Evolutionary conservation across 2,888 invertebrate species (phyloP).

Genomic region (Thereva nobilitata): DNA sequence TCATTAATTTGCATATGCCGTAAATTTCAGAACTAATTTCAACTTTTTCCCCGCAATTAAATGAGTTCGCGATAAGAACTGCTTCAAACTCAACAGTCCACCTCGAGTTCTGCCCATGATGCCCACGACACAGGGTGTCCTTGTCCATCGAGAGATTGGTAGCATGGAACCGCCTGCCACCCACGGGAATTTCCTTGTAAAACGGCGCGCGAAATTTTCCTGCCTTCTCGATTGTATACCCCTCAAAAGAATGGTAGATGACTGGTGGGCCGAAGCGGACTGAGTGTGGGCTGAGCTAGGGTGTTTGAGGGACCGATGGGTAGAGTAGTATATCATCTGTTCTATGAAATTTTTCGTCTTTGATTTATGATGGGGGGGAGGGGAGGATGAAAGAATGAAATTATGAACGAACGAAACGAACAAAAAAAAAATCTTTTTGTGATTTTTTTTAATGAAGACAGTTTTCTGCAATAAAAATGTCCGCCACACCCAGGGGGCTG

Average conservation of each 20-base stretch:
- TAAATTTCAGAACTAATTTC: conserved; percentile 41
- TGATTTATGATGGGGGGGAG: conserved; percentile 26
- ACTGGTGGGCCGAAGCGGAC: too few relatives aligned
- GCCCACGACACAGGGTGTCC: too few relatives aligned
- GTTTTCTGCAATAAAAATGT: not conserved
- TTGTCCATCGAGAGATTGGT: too few relatives aligned
- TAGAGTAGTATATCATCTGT: not conserved
- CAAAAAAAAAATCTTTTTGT: not conserved
- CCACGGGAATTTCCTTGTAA: not conserved
- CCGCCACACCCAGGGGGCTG: not conserved
- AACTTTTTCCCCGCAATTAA: conserved; percentile 41
- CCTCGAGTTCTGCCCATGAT: too few relatives aligned
- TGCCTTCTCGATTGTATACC: not conserved
- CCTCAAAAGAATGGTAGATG: not conserved
- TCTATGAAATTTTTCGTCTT: conserved; percentile 9
- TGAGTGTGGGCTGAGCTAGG: too few relatives aligned
- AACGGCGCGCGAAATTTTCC: not conserved
- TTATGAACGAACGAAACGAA: conserved; percentile 13
- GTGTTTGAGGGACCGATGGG: too few relatives aligned
- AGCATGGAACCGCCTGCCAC: not conserved
- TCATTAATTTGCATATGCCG: conserved; percentile 39
- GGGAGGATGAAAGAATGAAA: conserved; percentile 24
- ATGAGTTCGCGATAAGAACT: conserved; percentile 36
- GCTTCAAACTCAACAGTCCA: not conserved
- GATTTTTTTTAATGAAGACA: not conserved